phyloP scores from a whole-genome alignment of 2,797 vertebrate genomes.

The Onychomys torridus region DNA sequence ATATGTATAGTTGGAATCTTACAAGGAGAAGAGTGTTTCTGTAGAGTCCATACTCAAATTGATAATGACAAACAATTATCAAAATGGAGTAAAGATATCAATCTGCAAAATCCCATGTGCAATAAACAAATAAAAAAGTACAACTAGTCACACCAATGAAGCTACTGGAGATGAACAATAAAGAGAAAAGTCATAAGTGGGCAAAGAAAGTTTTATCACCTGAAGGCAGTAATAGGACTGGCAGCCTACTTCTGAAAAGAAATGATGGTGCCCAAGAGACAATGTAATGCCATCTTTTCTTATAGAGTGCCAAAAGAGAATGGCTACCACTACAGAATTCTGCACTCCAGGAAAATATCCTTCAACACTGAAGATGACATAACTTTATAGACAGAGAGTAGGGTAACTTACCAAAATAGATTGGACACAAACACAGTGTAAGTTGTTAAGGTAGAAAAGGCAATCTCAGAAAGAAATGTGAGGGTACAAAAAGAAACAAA shows the following conservation, averaged over 20 bases:
- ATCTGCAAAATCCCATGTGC: neutral
- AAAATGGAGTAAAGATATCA: neutral
- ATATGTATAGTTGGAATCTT: neutral
- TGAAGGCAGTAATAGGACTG: neutral
- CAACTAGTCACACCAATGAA: neutral
- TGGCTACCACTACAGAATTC: conserved; percentile 34
- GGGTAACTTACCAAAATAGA: neutral
- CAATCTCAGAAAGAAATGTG: neutral
- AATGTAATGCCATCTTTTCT: conserved; percentile 53
- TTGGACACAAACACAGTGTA: neutral
- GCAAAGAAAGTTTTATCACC: neutral
- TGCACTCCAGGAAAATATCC: conserved; percentile 37
- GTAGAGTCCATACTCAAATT: neutral
- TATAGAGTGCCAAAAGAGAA: conserved; percentile 38
- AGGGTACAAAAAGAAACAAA: neutral
- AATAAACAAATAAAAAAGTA: conserved; percentile 43
- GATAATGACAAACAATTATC: neutral
- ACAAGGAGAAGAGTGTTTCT: conserved; percentile 24
- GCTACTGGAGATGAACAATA: conserved; percentile 9
- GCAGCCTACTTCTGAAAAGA: conserved; percentile 37
- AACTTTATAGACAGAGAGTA: conserved; percentile 29
- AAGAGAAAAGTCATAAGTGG: conserved; percentile 16
- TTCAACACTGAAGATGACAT: conserved; percentile 48
- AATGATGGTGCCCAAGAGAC: conserved; percentile 27
- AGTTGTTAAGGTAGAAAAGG: conserved; percentile 31